Base-by-base conservation (phyloP, 2,888 invertebrate genomes). In the Hoplodrina blanda region DNA sequence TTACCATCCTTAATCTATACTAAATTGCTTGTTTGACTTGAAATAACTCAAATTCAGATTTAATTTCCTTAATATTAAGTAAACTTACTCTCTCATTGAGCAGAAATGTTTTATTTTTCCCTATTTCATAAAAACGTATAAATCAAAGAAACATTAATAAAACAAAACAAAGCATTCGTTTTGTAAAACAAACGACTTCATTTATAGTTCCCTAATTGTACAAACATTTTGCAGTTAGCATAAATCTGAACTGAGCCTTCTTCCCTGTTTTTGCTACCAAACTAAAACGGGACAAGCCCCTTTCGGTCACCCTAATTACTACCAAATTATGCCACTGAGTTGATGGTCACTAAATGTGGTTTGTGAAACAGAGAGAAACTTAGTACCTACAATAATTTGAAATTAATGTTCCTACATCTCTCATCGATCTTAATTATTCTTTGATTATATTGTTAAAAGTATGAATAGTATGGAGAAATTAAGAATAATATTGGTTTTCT, bases 271-370 rank as follows among this genome's bases (percentile, higher is more conserved):
- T 80, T 82, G 65, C 69, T 62, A 2, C 49, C 25, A 7, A 82
- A 79, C 74, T 78, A 60, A 81, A 65, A 56, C 63, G 19, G 69
- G 53, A 11, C 64, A 62, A 52, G 33, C 67, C 64, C 56, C 54
- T 69, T 68, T 55, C 33, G 71, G 84, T 75, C 69, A 64, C 71
- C 55, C 75, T 82, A 77, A 84, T 83, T 74, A 82, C 55, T 67
- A 62, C 67, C 61, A 79, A 80, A 76, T 80, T 72, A 73, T 78
- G 19, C 54, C 41, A 76, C 49, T 62, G 49, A 71, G 49, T 62
- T 55, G 33, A 67, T 49, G 25, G 54, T 37, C 61, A 55, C 55
- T 59, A 15, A 71, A 71, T 62, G 30, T 41, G 52, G 59, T 50
- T 62, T 69, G n/a, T 19, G 7, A 37, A 53, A 54, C 13, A 15